Evolutionary conservation across 2,888 invertebrate genomes (phyloP).

Genomic region (Eumerus sabulonum): DNA sequence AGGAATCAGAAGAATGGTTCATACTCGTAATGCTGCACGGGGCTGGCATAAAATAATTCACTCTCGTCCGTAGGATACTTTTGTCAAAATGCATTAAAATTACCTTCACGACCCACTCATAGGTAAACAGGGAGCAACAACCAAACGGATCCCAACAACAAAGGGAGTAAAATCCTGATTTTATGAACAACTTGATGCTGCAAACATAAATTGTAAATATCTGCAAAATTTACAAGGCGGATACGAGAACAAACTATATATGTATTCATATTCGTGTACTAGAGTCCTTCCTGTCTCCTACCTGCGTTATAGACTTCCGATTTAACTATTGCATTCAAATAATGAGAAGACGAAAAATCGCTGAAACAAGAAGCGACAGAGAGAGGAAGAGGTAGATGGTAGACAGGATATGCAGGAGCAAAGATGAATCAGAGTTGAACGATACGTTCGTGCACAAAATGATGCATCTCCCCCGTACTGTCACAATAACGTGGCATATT

Average conservation of each 20-base stretch:
- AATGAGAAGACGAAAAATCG: background rate
- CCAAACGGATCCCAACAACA: background rate
- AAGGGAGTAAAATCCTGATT: conserved; percentile 9
- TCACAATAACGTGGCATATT: too few relatives aligned
- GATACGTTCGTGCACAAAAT: conserved; percentile 17
- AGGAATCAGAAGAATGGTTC: background rate
- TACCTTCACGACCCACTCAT: background rate
- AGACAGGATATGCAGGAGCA: conserved; percentile 30
- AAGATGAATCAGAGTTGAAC: conserved; percentile 13
- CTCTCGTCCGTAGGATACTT: conserved; percentile 24
- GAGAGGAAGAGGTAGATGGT: conserved; percentile 29
- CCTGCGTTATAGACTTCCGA: conserved; percentile 31
- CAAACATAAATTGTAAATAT: conserved; percentile 53
- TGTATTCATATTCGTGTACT: background rate
- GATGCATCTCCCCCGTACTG: background rate
- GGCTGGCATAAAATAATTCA: conserved; percentile 32
- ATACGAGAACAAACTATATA: too few relatives aligned
- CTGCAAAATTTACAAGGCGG: conserved; percentile 39
- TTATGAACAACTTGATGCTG: conserved; percentile 33
- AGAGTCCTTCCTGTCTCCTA: conserved; percentile 14
- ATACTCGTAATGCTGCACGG: conserved; percentile 9
- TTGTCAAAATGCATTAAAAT: conserved; percentile 50
- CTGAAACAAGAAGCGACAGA: background rate
- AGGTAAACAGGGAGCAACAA: background rate
- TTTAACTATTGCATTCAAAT: background rate